These are phyloP conservation scores for Drosophila neutralis DNA, from an alignment of 2,888 invertebrate genomes.

Conservation along the genomic window DNA sequence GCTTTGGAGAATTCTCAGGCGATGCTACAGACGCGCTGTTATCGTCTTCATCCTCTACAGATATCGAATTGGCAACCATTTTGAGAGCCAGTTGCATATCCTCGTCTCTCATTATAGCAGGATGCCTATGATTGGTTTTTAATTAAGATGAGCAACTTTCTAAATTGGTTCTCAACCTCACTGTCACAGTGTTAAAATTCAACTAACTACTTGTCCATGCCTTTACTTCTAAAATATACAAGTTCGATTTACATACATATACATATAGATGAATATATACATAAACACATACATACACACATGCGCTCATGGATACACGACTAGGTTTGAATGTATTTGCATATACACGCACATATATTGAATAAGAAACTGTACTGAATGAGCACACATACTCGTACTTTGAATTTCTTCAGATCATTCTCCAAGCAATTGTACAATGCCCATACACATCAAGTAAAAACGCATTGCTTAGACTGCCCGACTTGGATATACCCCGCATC, in stretches of 20 bases:
- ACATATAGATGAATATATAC: constrained; percentile 26
- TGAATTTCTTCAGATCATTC: constrained; percentile 65
- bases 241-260: constrained; percentile 44
- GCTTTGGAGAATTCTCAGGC: constrained; percentile 87
- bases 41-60: constrained; percentile 66
- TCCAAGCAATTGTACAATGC: constrained; percentile 33
- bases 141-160: background rate
- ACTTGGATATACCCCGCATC: constrained; percentile 20
- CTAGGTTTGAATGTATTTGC: background rate
- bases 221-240: constrained; percentile 55
- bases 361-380: constrained; percentile 54
- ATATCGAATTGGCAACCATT: constrained; percentile 84
- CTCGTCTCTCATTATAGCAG: constrained; percentile 61
- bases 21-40: constrained; percentile 73
- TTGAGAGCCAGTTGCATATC: constrained; percentile 89
- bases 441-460: constrained; percentile 11
- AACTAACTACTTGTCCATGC: constrained; percentile 60
- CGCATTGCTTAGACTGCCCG: background rate
- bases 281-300: constrained; percentile 1
- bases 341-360: constrained; percentile 14
- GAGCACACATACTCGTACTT: constrained; percentile 58
- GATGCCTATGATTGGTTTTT: background rate
- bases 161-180: constrained; percentile 36
- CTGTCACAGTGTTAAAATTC: constrained; percentile 44
- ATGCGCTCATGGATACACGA: background rate